A percentile compares a stretch with the other conserved stretches of the same genome.
Evolutionary conservation across 2,113 vertebrate species (phyloP).

Genomic region (Microcebus ravelobensis): DNA sequence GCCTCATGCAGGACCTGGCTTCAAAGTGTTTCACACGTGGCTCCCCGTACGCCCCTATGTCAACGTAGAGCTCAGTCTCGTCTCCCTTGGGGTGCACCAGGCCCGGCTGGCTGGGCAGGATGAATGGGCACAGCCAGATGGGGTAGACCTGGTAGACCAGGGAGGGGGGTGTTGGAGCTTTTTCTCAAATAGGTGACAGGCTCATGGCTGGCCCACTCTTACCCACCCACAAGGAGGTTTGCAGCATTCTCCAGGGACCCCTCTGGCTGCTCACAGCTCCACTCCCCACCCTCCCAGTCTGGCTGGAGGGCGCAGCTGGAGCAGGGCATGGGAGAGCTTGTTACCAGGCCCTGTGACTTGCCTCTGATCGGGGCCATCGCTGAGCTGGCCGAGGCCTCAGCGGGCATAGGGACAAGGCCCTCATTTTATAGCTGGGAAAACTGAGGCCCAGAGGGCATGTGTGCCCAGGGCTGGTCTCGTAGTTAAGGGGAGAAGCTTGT

Average conservation of each 20-base stretch:
- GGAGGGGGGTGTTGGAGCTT: not conserved
- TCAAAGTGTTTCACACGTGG: conserved; percentile 95
- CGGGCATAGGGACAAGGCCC: not conserved
- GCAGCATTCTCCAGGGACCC: not conserved
- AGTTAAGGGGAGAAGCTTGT: not conserved
- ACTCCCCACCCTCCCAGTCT: too few species aligned
- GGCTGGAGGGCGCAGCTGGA: not conserved
- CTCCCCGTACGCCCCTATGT: conserved; percentile 97
- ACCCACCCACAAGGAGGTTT: not conserved
- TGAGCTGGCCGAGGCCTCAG: not conserved
- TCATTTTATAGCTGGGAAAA: not conserved
- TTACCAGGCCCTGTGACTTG: not conserved
- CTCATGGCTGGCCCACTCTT: accelerated
- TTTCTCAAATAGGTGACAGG: not conserved
- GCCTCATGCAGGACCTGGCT: conserved; percentile 92
- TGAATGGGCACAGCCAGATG: conserved; percentile 97
- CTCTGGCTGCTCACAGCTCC: not conserved
- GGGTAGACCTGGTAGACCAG: conserved; percentile 93
- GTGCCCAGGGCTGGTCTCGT: too few species aligned
- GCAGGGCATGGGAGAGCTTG: accelerated
- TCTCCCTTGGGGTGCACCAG: conserved; percentile 97
- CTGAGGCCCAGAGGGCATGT: not conserved
- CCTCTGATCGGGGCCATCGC: too few species aligned
- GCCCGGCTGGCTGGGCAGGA: conserved; percentile 92
- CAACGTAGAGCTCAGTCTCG: conserved; percentile 94